Conservation (phyloP, 2,113 vertebrate genomes). For the Varanus komodoensis region DNA sequence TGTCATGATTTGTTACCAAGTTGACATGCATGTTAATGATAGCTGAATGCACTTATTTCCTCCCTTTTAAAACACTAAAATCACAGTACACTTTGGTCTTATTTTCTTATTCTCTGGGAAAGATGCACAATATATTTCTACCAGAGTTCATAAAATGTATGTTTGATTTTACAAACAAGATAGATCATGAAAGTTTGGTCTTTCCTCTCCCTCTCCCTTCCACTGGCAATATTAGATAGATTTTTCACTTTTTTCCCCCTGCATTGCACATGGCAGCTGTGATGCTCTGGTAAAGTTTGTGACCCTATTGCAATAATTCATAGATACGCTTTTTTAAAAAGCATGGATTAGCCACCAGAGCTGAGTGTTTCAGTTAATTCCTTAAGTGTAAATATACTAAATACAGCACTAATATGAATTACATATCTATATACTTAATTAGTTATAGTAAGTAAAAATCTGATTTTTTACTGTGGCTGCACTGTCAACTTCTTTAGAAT, state of each 20-base stretch:
- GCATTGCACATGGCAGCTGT: slow-evolving; percentile 55
- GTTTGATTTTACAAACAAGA: slow-evolving; percentile 63
- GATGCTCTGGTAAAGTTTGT: slow-evolving; percentile 35
- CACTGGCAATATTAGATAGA: slow-evolving; percentile 59
- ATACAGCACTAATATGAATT: slow-evolving; percentile 15
- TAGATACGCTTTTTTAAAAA: slow-evolving; percentile 40
- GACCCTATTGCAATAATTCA: slow-evolving; percentile 48
- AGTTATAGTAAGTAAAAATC: neutral
- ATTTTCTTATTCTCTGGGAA: slow-evolving; percentile 49
- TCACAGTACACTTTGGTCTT: neutral
- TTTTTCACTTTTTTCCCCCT: slow-evolving; percentile 57
- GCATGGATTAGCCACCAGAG: slow-evolving; percentile 50
- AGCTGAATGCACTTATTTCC: slow-evolving; percentile 3
- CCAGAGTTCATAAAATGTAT: slow-evolving; percentile 63
- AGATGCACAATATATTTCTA: slow-evolving; percentile 41
- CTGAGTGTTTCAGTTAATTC: slow-evolving; percentile 46
- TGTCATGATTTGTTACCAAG: slow-evolving; percentile 26
- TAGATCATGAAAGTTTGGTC: slow-evolving; percentile 46
- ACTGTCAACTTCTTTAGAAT: neutral
- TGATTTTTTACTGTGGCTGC: neutral
- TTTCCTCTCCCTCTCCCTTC: slow-evolving; percentile 32
- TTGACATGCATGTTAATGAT: slow-evolving; percentile 5
- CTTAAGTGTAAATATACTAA: slow-evolving; percentile 9
- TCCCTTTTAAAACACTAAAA: neutral
- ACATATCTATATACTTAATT: too few species aligned